Evolutionary conservation across 2,797 vertebrate species (phyloP), one percentile per base, ranked within the genome.

Genomic region (Eulemur albifrons): DNA sequence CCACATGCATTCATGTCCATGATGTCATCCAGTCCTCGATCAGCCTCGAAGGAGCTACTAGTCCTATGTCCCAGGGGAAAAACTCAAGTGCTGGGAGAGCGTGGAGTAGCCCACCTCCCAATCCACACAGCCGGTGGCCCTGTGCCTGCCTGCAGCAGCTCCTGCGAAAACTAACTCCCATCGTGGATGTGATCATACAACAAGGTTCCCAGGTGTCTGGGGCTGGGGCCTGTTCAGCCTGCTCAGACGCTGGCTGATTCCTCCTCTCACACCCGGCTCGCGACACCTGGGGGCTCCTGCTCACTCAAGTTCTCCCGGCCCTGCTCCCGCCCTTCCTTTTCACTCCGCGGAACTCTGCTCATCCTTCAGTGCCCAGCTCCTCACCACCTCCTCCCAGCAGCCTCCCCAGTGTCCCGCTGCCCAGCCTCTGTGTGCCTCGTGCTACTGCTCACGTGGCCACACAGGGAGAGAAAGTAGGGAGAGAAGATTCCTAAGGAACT

Each of bases 181-280:
- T 32, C 7, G 1, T 14, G 45, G 23, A 52, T 1, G 23, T 73
- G 75, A 45, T 30, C 35, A 1, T 43, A 38, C 35, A 23, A 15
- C 76, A 20, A 50, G 4, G 10, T 4, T 61, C 59, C 13, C 1
- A 1, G n/a, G 72, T 20, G 5, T 61, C 23, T 25, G 7, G 35
- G 63, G 38, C 25, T 38, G 5, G 14, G 17, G 5, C 17, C 5
- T 0, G 0, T 23, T 35, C 82, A 4, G 20, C 40, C 67, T 59
- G 13, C 32, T 5, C 2, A 1, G 43, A 43, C 3, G 43, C 9
- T 11, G 15, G 15, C 50, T 54, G 4, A 52, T 54, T 25, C 76
- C 7, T 25, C 8, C 7, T 0, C 50, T 77, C 50, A 1, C 23
- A 7, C 1, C 17, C 13, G 7, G 32, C 10, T 5, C 1, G 0